Base-by-base conservation (phyloP, 2,888 invertebrate species). In the Drosophila rellima region DNA sequence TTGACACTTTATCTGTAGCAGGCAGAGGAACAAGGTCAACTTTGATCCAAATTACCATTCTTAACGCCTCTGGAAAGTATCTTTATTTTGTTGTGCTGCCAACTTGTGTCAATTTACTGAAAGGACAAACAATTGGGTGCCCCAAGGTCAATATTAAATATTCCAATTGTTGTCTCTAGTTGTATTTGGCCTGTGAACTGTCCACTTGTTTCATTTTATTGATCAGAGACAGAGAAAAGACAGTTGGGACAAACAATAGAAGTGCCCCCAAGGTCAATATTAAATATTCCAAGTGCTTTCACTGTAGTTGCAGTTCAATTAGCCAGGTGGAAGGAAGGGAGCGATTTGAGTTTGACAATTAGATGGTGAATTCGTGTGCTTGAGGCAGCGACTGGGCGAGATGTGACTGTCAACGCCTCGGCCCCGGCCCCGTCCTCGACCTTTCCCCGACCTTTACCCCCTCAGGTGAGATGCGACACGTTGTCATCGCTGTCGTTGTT, bases 351-450 rank as follows among this genome's bases (percentile, higher is more conserved):
- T 17, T 33, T 45, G 51, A 20, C 69, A 73, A 62, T 68, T 68
- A 68, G 62, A 52, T 33, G 64, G 48, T 35, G 64, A 42, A 44
- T 61, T 65, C 47, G 47, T 39, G 35, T 39, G 70, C 40, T 17
- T n/a, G 40, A 13, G 40, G 35, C 37, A n/a, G 3, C 10, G 10
- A 17, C 37, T 17, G 26, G 18, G 26, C 26, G 11, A n/a, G 6
- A 13, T 15, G n/a, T 18, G 23, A 10, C 65, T 71, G 61, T 76
- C 62, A 67, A 60, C 72, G 40, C 55, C 62, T 26, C 47, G 18
- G 45, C 37, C 45, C 18, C n/a, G 26, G 40, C 55, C 62, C 20
- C 47, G 18, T 42, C 37, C 45, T 31, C n/a, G 26, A 10, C 31
- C 10, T 3, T 8, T 18, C 39, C 57, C 3, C 5, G 52, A 3